These are phyloP conservation scores for Macrobrachium rosenbergii DNA, from an alignment of 1,140 invertebrate genomes.

Conservation along the genomic window DNA sequence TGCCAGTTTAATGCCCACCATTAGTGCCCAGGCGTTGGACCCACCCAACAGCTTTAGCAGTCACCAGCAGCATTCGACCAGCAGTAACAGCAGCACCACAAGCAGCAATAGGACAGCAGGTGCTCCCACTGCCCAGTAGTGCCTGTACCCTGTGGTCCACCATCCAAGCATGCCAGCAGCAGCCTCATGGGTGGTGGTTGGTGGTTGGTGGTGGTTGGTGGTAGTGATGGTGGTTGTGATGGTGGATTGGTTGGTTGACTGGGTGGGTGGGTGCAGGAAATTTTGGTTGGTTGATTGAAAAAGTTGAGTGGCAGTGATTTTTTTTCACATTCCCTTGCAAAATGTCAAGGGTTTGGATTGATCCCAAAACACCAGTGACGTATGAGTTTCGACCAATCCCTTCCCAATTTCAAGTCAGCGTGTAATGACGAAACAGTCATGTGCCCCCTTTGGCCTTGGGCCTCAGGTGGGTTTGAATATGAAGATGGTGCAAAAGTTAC, in stretches of 20 bases:
- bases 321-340: conserved; percentile 49
- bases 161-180: conserved; percentile 49
- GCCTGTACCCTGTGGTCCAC: conserved; percentile 43
- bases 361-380: conserved; percentile 54
- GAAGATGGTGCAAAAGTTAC: conserved; percentile 45
- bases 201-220: conserved; percentile 37
- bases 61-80: conserved; percentile 38
- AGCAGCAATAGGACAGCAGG: conserved; percentile 45
- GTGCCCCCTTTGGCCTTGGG: conserved; percentile 23
- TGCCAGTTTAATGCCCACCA: conserved; percentile 56
- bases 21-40: conserved; percentile 41
- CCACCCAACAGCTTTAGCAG: conserved; percentile 35
- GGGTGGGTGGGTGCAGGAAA: conserved; percentile 56
- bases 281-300: conserved; percentile 52
- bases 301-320: conserved; percentile 53
- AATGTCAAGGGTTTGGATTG: conserved; percentile 49
- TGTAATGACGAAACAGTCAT: conserved; percentile 55
- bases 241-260: conserved; percentile 56
- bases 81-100: conserved; percentile 45
- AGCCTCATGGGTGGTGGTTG: conserved; percentile 36
- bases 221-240: conserved; percentile 49
- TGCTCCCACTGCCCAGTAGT: conserved; percentile 37
- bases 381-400: conserved; percentile 50
- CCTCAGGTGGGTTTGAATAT: neutral
- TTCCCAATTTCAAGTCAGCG: conserved; percentile 44